Evolutionary conservation across 2,888 invertebrate genomes (phyloP).

Genomic region (Bursaphelenchus okinawaensis): DNA sequence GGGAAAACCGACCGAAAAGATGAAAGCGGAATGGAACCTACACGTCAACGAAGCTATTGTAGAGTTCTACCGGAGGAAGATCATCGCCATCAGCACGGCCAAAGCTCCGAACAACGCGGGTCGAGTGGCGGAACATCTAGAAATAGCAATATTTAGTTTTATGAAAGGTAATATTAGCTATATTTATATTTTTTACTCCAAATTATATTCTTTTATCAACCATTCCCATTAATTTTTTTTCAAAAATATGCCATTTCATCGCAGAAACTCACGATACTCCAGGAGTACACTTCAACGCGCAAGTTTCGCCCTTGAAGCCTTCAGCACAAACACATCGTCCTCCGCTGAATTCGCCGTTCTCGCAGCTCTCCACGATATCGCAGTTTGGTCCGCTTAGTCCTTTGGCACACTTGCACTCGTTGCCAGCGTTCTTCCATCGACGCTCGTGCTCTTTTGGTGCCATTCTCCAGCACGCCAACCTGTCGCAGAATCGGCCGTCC

Average conservation of each 20-base stretch:
- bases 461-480: constrained; percentile 54
- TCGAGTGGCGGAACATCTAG: background rate
- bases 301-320: constrained; percentile 49
- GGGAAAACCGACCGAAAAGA: background rate
- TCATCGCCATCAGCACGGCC: background rate
- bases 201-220: background rate
- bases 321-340: constrained; percentile 48
- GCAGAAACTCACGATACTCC: constrained; percentile 45
- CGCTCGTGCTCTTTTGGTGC: constrained; percentile 40
- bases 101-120: background rate
- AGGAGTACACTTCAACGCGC: constrained; percentile 44
- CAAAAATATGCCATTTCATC: too few species aligned
- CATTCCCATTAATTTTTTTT: too few species aligned
- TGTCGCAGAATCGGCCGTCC: constrained; percentile 51
- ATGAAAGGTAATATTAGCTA: too few species aligned
- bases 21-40: background rate
- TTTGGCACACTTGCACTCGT: constrained; percentile 44
- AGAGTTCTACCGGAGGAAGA: background rate
- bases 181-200: background rate
- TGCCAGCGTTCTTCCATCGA: constrained; percentile 33
- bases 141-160: too few species aligned
- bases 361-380: constrained; percentile 39
- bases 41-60: background rate
- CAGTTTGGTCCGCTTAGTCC: constrained; percentile 47
- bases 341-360: constrained; percentile 39